A percentile compares a stretch with the other conserved stretches of the same genome.
Conservation (phyloP, 1,140 invertebrate species). For the Drosophila subpulchrella region DNA sequence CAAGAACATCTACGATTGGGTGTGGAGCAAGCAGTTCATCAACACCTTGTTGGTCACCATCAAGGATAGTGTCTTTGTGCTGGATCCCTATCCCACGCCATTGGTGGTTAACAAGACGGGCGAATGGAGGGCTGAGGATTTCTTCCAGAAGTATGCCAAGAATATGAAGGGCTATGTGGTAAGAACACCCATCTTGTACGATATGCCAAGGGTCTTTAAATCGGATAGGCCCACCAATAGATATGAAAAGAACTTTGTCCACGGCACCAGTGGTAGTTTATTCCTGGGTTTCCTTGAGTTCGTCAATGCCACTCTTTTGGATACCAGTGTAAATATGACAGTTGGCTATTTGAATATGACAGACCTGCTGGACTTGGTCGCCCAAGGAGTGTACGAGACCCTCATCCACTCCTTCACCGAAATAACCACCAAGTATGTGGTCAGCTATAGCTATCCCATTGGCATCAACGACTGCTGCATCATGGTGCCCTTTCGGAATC, state of each 20-base stretch:
- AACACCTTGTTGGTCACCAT: conserved; percentile 66
- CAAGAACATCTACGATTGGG: conserved; percentile 50
- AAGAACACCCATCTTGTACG: conserved; percentile 57
- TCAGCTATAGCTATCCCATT: conserved; percentile 68
- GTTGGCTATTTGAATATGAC: conserved; percentile 40
- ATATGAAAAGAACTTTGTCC: conserved; percentile 28
- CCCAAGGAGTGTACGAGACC: conserved; percentile 67
- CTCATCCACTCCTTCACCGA: conserved; percentile 73
- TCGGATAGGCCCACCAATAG: conserved; percentile 30
- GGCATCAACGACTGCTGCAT: conserved; percentile 79
- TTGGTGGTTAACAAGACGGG: conserved; percentile 57
- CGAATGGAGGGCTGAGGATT: conserved; percentile 44
- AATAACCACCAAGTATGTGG: conserved; percentile 27
- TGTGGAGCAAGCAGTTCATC: conserved; percentile 67
- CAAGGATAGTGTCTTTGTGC: conserved; percentile 51
- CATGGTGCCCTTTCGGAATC: conserved; percentile 72
- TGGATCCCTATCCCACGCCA: conserved; percentile 64
- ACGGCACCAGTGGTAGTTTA: conserved; percentile 65
- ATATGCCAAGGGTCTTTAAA: conserved; percentile 69
- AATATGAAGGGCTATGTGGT: conserved; percentile 65
- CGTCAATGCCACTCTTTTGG: conserved; percentile 64
- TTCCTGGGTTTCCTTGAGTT: conserved; percentile 64
- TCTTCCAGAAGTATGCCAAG: conserved; percentile 40
- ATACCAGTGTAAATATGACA: conserved; percentile 40
- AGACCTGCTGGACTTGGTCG: conserved; percentile 43